Conservation (phyloP, 2,888 invertebrate genomes). For the Embidobia sp. region DNA sequence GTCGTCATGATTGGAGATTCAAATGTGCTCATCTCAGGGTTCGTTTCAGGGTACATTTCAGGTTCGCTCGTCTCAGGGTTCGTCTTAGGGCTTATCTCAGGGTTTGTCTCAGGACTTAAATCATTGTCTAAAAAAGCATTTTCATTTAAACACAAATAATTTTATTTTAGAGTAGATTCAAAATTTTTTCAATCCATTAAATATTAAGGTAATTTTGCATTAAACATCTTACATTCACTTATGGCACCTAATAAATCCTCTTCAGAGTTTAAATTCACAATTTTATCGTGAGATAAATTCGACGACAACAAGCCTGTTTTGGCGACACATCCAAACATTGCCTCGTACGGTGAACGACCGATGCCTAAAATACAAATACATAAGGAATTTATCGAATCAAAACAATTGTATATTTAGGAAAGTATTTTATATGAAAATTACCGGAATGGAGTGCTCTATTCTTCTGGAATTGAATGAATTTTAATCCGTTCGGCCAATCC, state of each 20-base stretch:
- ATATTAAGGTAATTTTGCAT: background rate
- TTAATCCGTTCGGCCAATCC: conserved; percentile 12
- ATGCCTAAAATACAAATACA: background rate
- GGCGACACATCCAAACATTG: background rate
- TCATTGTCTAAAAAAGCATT: no score
- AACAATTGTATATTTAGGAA: no score
- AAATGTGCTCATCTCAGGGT: background rate
- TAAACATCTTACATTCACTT: no score
- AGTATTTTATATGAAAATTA: no score
- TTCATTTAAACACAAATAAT: no score
- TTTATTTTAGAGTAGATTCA: no score
- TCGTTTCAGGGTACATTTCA: no score
- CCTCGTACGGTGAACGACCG: background rate
- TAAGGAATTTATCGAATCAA: no score
- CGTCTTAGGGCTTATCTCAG: no score
- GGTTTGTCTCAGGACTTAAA: no score
- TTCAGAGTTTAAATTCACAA: background rate
- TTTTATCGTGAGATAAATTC: background rate
- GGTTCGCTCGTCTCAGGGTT: no score
- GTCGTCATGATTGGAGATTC: background rate
- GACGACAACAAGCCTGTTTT: background rate
- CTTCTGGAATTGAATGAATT: conserved; percentile 8
- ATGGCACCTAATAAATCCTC: no score
- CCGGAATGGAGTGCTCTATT: background rate
- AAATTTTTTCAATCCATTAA: background rate